Evolutionary conservation across 2,113 vertebrate species (phyloP).

Genomic region (Ceyx margarethae): DNA sequence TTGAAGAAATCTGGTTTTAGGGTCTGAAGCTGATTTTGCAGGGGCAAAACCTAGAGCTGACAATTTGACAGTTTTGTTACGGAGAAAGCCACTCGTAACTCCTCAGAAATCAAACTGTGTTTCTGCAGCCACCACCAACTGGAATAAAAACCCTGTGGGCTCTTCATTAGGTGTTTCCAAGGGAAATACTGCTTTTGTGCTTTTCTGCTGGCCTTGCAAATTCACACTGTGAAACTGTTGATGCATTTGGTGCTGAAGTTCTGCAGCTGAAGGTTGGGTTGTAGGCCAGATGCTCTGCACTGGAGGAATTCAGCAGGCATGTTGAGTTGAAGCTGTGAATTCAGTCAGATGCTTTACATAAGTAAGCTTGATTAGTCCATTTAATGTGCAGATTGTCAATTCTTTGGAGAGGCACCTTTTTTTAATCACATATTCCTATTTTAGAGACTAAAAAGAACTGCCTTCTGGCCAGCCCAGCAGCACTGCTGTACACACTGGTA

Average conservation of each 20-base stretch:
- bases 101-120: neutral
- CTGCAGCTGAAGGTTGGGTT: neutral
- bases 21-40: neutral
- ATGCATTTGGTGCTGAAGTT: neutral
- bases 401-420: neutral
- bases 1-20: neutral
- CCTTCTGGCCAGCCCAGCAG: neutral
- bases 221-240: neutral
- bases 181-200: neutral
- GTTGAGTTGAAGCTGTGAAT: constrained; percentile 9
- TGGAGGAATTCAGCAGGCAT: neutral
- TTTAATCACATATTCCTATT: neutral
- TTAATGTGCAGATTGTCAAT: neutral
- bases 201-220: neutral
- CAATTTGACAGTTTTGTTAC: neutral
- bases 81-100: neutral
- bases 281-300: constrained; percentile 7
- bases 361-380: neutral
- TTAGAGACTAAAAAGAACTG: neutral
- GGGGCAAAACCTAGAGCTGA: neutral
- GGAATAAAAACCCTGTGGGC: neutral
- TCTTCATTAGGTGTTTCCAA: neutral
- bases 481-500: neutral
- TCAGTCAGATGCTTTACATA: neutral
- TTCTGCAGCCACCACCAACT: neutral